These are phyloP conservation scores for Bradypodion pumilum DNA, from an alignment of 2,797 vertebrate species.

Conservation along the genomic window DNA sequence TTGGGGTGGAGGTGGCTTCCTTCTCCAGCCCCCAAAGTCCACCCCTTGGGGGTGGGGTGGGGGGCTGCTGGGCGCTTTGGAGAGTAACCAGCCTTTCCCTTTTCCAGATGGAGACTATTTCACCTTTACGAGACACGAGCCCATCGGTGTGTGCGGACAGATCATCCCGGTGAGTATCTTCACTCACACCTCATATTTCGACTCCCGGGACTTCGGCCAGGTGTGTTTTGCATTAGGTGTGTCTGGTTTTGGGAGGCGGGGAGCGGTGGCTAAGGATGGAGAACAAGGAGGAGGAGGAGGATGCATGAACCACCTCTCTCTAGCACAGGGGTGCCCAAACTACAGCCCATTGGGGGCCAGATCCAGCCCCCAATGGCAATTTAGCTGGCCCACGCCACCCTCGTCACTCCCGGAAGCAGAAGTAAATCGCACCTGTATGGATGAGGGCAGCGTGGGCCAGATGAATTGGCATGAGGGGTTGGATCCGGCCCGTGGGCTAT, in stretches of 20 bases:
- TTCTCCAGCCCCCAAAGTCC: neutral
- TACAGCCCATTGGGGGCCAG: too few relatives aligned
- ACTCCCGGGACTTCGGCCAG: constrained; percentile 56
- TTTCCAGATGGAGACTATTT: constrained; percentile 97
- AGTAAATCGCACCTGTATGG: too few relatives aligned
- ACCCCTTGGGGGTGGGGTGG: neutral
- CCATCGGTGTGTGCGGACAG: constrained; percentile 98
- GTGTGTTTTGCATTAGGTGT: constrained; percentile 73
- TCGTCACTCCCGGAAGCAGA: too few relatives aligned
- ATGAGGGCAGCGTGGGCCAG: too few relatives aligned
- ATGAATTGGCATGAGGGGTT: too few relatives aligned
- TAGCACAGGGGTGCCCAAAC: too few relatives aligned
- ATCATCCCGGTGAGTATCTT: constrained; percentile 95
- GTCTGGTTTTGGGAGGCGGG: neutral
- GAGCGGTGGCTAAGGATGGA: neutral
- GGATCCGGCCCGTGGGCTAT: too few relatives aligned
- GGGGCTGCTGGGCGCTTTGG: constrained; percentile 43
- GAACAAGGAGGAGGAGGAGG: too few relatives aligned
- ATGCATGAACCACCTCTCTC: constrained; percentile 80
- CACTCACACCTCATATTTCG: constrained; percentile 71
- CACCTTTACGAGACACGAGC: constrained; percentile 96
- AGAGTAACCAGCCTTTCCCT: constrained; percentile 70
- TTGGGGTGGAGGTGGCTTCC: too few relatives aligned
- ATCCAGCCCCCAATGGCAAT: too few relatives aligned
- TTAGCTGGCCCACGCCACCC: too few relatives aligned